Evolutionary conservation across 2,888 invertebrate genomes (phyloP).

Genomic region (Thalpophila matura): DNA sequence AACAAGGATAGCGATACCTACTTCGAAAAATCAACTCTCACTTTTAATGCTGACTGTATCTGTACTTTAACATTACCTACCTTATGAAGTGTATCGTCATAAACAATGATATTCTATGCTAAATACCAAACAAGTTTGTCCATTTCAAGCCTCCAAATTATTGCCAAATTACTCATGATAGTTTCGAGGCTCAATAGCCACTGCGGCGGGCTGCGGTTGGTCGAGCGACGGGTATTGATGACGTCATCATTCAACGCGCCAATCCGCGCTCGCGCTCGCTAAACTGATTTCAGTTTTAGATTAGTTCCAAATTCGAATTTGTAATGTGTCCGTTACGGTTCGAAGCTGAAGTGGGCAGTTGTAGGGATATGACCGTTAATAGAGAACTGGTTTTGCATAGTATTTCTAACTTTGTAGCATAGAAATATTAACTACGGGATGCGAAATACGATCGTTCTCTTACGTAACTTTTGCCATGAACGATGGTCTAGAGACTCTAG

Average conservation of each 20-base stretch:
- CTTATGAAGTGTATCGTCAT: constrained; percentile 4
- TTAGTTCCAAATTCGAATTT: constrained; percentile 84
- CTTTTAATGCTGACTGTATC: background rate
- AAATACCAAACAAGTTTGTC: constrained; percentile 36
- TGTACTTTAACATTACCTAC: too few relatives aligned
- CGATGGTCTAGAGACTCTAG: too few relatives aligned
- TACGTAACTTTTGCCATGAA: too few relatives aligned
- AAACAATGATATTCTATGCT: constrained; percentile 1
- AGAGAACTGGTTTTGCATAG: constrained; percentile 43
- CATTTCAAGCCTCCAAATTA: constrained; percentile 53
- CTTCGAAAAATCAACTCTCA: background rate
- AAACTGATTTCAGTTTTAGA: constrained; percentile 86
- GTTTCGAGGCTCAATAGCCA: constrained; percentile 55
- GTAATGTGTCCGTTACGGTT: constrained; percentile 69
- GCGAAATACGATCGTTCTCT: too few relatives aligned
- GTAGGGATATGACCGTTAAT: constrained; percentile 40
- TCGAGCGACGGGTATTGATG: constrained; percentile 83
- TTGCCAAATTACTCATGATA: constrained; percentile 67
- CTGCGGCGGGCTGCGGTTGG: constrained; percentile 78
- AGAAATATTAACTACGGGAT: too few relatives aligned
- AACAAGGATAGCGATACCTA: too few relatives aligned
- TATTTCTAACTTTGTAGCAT: too few relatives aligned
- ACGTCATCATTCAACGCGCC: constrained; percentile 86
- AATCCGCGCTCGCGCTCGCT: constrained; percentile 79
- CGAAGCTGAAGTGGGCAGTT: constrained; percentile 36